A percentile compares a stretch with the other conserved stretches of the same genome.
phyloP scores from a whole-genome alignment of 2,797 vertebrate species.

The Chelidonichthys spinosus region DNA sequence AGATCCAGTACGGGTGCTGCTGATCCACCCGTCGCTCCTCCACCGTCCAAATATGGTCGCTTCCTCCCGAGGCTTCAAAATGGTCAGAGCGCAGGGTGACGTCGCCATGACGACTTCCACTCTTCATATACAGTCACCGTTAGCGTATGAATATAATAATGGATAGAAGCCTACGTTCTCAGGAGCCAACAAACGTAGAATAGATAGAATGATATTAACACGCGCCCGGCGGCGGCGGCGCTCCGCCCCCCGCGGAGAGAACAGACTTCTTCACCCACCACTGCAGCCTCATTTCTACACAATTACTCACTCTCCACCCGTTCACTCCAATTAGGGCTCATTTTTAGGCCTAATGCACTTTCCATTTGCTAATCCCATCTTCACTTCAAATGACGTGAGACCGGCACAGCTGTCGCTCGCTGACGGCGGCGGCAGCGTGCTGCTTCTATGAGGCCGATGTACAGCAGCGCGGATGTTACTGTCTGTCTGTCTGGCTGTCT shows the following conservation, averaged over 20 bases:
- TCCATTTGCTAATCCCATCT: conserved; percentile 74
- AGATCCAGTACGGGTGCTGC: too few relatives aligned
- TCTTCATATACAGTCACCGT: too few relatives aligned
- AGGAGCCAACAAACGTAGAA: too few relatives aligned
- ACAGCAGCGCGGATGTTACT: background rate
- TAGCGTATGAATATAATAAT: too few relatives aligned
- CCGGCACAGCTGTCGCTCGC: conserved; percentile 67
- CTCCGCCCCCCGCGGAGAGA: conserved; percentile 28
- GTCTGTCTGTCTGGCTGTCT: too few relatives aligned
- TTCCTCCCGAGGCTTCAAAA: too few relatives aligned
- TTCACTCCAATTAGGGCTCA: conserved; percentile 66
- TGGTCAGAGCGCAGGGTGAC: too few relatives aligned
- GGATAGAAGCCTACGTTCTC: too few relatives aligned
- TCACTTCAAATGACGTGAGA: conserved; percentile 72
- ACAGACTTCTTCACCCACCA: conserved; percentile 40
- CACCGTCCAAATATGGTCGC: too few relatives aligned
- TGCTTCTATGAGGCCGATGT: conserved; percentile 13
- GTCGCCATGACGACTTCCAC: too few relatives aligned
- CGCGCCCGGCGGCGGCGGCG: conserved; percentile 11
- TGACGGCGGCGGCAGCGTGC: conserved; percentile 31
- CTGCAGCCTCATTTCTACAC: conserved; percentile 51
- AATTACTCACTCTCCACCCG: conserved; percentile 56
- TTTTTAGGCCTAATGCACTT: conserved; percentile 68
- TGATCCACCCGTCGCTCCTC: too few relatives aligned
- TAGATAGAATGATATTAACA: background rate